phyloP scores from a whole-genome alignment of 2,888 invertebrate genomes.

The Phytoseiulus persimilis region DNA sequence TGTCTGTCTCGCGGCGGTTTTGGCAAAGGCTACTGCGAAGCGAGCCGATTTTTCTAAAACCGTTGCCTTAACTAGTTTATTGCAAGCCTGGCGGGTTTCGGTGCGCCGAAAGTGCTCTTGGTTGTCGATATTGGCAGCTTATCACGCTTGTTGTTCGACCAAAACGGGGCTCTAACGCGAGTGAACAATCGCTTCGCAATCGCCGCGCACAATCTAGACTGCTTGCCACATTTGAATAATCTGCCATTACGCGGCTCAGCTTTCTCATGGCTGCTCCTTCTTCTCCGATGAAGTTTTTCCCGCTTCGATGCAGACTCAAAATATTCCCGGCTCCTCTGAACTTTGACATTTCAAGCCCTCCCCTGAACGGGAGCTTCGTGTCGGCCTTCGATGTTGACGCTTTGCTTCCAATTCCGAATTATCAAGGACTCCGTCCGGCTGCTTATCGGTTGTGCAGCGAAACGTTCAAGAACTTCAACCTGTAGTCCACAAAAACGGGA shows the following conservation, averaged over 20 bases:
- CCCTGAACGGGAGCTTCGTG: neutral
- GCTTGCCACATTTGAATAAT: neutral
- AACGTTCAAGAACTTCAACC: too few relatives aligned
- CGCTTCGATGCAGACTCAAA: neutral
- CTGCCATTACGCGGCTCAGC: neutral
- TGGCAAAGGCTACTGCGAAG: too few relatives aligned
- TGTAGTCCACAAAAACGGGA: too few relatives aligned
- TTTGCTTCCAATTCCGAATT: neutral
- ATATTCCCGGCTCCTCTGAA: neutral
- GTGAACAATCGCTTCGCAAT: neutral
- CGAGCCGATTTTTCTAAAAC: too few relatives aligned
- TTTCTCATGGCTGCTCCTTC: neutral
- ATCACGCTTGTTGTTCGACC: neutral
- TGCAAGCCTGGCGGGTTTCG: too few relatives aligned
- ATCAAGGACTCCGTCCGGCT: too few relatives aligned
- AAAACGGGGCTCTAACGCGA: neutral
- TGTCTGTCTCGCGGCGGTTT: too few relatives aligned
- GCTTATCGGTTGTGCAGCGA: too few relatives aligned
- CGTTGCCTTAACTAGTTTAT: too few relatives aligned
- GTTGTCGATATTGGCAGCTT: neutral
- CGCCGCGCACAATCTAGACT: neutral
- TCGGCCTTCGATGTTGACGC: neutral
- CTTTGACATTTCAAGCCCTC: neutral
- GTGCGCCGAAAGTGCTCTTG: too few relatives aligned
- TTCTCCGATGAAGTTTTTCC: neutral